Base-by-base conservation (phyloP, 2,797 vertebrate genomes). In the Allobates femoralis region DNA sequence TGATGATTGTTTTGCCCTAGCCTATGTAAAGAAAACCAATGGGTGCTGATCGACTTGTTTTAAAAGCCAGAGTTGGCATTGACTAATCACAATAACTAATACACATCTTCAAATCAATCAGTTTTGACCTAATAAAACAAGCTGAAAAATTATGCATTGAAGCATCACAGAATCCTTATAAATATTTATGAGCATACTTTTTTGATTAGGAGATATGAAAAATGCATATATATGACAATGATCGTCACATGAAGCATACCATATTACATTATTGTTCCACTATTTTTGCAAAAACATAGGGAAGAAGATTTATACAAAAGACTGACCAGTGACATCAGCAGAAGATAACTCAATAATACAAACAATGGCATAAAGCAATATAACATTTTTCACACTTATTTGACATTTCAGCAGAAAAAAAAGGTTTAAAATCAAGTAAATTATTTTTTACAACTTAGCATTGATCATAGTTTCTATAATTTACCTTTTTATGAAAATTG, bases 401-500 rank as follows among this genome's bases (percentile, higher is more conserved):
- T 5, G 46, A 73, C 23, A 21, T 71, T 41, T 71, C 19, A 71
- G 67, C 3, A 46, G 16, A 69, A 71, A 12, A 12, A 50, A 50
- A 73, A 73, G 50, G 69, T 46, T 50, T 12, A 73, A 37, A 73
- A 73, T 3, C 6, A 23, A 73, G 69, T 46, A 73, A 73, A 46
- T n/a, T 73, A n/a, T 73, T 23, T 50, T 37, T 18, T 50, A 26
- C 37, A 26, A 26, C 3, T 46, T n/a, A 26, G 69, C 37, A 50
- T 50, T n/a, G 15, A 46, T 8, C 21, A 23, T 23, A 55, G 50
- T 32, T 37, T 19, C 30, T 34, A 11, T 58, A 32, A 78, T 78
- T 58, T 78, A 78, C n/a, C 30, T 34, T 78, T 78, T 58, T 37
- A 34, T 50, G 37, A 73, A 73, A 46, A 50, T 50, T 26, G 12